phyloP scores from a whole-genome alignment of 2,888 invertebrate genomes.

The Melangyna quadrimaculata region DNA sequence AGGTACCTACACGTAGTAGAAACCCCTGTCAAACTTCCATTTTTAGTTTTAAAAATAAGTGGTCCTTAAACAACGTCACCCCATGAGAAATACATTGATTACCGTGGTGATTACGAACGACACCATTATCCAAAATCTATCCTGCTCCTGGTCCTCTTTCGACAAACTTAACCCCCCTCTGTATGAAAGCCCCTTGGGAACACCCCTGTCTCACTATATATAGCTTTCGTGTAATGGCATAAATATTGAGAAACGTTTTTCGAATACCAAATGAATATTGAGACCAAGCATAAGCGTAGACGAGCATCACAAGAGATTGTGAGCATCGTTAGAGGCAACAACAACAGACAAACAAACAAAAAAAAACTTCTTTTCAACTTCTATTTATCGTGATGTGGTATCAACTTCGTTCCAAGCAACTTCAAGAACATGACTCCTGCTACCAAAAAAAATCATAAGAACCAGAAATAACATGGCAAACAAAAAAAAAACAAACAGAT shows the following conservation, averaged over 20 bases:
- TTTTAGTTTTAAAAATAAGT: conserved; percentile 10
- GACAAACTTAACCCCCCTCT: conserved; percentile 21
- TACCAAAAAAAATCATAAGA: conserved; percentile 33
- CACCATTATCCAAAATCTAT: conserved; percentile 18
- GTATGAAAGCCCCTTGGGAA: conserved; percentile 31
- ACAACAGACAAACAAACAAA: neutral
- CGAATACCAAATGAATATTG: conserved; percentile 53
- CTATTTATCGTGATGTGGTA: conserved; percentile 38
- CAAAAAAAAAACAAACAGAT: conserved; percentile 24
- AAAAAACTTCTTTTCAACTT: conserved; percentile 23
- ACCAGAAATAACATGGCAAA: conserved; percentile 1
- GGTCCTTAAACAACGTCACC: conserved; percentile 19
- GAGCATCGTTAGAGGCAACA: neutral
- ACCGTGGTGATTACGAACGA: conserved; percentile 50
- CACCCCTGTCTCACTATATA: conserved; percentile 5
- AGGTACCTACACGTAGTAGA: no score
- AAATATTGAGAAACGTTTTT: conserved; percentile 64
- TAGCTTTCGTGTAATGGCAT: conserved; percentile 48
- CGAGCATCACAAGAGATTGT: neutral
- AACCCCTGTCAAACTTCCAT: neutral
- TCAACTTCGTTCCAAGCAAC: conserved; percentile 48
- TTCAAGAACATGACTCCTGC: conserved; percentile 57
- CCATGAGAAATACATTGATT: conserved; percentile 33
- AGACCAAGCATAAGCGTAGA: neutral
- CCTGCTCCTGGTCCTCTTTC: neutral